phyloP scores from a whole-genome alignment of 2,797 vertebrate species.

The Micropoecilia bifurca region DNA sequence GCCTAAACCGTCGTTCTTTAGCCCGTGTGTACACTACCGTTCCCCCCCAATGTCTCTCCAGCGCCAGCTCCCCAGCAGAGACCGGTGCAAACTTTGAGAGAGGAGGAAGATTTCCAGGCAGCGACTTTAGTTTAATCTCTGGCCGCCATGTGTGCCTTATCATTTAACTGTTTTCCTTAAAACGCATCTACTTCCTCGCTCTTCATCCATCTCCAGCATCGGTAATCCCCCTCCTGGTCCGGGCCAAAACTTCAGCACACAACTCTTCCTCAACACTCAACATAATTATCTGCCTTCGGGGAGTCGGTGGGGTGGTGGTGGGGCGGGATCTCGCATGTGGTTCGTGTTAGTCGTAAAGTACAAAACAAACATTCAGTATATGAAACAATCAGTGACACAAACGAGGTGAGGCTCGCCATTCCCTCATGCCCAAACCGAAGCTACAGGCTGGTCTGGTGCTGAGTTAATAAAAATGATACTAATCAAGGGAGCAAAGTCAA shows the following conservation, averaged over 20 bases:
- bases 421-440: background rate
- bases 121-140: conserved; percentile 63
- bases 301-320: background rate
- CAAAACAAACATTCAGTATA: conserved; percentile 23
- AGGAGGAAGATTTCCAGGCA: conserved; percentile 34
- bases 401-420: conserved; percentile 22
- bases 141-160: conserved; percentile 65
- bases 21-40: conserved; percentile 44
- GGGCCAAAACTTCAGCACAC: conserved; percentile 49
- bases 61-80: conserved; percentile 37
- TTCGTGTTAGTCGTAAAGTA: conserved; percentile 57
- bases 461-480: background rate
- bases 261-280: conserved; percentile 50
- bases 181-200: conserved; percentile 56
- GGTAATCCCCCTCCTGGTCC: conserved; percentile 44
- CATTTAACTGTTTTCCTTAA: conserved; percentile 49
- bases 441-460: background rate
- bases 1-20: conserved; percentile 35
- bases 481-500: background rate
- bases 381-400: conserved; percentile 58
- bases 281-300: conserved; percentile 58
- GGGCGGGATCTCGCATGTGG: conserved; percentile 67
- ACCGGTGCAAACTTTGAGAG: conserved; percentile 37
- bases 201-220: conserved; percentile 53
- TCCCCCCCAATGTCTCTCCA: conserved; percentile 14